A percentile compares a stretch with the other conserved stretches of the same genome.
Evolutionary conservation across 1,140 invertebrate genomes (phyloP).

Genomic region (Heliconius congener): DNA sequence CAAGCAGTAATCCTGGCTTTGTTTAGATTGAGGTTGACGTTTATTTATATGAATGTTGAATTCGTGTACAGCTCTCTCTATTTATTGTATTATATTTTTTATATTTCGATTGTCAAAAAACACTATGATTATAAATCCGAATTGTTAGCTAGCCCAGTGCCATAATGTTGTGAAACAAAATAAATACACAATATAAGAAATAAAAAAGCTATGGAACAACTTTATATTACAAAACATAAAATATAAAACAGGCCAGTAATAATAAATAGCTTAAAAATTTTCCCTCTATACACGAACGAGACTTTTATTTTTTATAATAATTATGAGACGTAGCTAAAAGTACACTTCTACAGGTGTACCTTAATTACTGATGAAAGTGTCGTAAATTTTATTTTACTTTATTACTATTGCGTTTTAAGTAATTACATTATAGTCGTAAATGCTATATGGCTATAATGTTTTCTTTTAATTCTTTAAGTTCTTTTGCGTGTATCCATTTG

Average conservation of each 20-base stretch:
- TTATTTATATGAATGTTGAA: neutral
- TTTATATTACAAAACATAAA: neutral
- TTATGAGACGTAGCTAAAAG: neutral
- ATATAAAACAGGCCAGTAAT: neutral
- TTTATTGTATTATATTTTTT: neutral
- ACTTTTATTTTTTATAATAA: neutral
- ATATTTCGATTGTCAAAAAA: neutral
- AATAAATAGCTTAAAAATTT: neutral
- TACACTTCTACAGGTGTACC: neutral
- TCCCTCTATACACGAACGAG: neutral
- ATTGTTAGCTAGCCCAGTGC: neutral
- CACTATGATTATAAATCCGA: neutral
- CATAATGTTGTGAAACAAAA: neutral
- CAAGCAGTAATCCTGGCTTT: neutral
- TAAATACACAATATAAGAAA: neutral
- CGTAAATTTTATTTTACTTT: constrained; percentile 13
- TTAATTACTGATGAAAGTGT: constrained; percentile 9
- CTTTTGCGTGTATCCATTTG: constrained; percentile 71
- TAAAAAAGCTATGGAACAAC: neutral
- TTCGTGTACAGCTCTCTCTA: neutral
- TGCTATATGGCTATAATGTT: constrained; percentile 52
- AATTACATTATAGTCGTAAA: constrained; percentile 3
- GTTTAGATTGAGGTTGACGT: neutral
- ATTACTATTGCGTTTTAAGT: constrained; percentile 9
- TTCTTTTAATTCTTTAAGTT: constrained; percentile 64